These are phyloP conservation scores for Dioctria linearis DNA, from an alignment of 2,888 invertebrate genomes.

Conservation along the genomic window DNA sequence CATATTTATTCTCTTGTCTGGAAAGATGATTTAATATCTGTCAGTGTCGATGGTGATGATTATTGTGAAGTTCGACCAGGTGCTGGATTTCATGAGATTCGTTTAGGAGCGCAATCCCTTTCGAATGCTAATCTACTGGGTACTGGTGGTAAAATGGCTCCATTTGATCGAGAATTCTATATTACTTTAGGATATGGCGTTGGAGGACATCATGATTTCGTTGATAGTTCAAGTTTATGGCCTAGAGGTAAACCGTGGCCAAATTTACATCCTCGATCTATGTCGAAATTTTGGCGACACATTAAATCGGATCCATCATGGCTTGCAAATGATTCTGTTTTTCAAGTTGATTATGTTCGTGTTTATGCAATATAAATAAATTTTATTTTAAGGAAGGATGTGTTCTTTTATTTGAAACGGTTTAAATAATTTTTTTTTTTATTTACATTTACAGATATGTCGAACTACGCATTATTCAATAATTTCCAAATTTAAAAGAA, in stretches of 20 bases:
- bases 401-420: too few species aligned
- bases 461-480: too few species aligned
- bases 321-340: conserved; percentile 72
- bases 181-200: conserved; percentile 85
- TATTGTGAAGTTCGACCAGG: conserved; percentile 72
- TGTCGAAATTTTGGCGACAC: conserved; percentile 79
- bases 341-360: conserved; percentile 67
- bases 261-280: conserved; percentile 77
- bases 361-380: conserved; percentile 62
- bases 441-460: too few species aligned
- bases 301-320: conserved; percentile 78
- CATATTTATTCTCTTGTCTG: conserved; percentile 81
- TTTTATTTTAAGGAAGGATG: too few species aligned
- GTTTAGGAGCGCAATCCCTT: conserved; percentile 60
- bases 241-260: conserved; percentile 80
- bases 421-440: too few species aligned
- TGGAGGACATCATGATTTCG: conserved; percentile 82
- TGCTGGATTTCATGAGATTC: conserved; percentile 60
- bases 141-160: conserved; percentile 74
- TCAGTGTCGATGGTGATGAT: conserved; percentile 73
- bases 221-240: conserved; percentile 71
- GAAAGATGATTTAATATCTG: conserved; percentile 69
- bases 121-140: conserved; percentile 67
- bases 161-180: conserved; percentile 83
- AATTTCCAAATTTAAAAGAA: too few species aligned